These are phyloP conservation scores for Rhinella marina DNA, from an alignment of 2,797 vertebrate genomes.

Conservation along the genomic window DNA sequence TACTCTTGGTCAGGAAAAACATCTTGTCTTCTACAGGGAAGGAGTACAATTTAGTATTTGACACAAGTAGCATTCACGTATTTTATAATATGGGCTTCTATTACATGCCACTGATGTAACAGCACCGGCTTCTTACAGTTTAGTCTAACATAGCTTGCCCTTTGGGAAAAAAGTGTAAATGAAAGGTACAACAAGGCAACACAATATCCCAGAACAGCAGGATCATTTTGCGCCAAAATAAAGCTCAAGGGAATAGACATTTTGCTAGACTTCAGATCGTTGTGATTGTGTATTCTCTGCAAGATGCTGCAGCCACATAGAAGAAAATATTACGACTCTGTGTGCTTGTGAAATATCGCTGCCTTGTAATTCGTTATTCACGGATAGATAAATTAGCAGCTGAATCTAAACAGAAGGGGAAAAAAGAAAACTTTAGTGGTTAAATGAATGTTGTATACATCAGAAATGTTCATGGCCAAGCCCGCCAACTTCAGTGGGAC, in stretches of 20 bases:
- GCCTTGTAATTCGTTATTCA: neutral
- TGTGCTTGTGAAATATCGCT: constrained; percentile 7
- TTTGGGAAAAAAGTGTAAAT: constrained; percentile 11
- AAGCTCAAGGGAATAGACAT: constrained; percentile 14
- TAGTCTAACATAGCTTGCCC: neutral
- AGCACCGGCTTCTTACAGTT: neutral
- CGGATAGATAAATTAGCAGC: neutral
- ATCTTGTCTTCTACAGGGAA: neutral
- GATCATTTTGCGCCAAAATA: constrained; percentile 5
- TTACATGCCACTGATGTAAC: constrained; percentile 18
- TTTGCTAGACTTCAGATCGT: neutral
- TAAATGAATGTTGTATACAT: neutral
- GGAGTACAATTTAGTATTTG: neutral
- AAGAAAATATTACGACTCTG: neutral
- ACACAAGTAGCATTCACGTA: neutral
- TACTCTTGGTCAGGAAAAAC: neutral
- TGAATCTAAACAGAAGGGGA: neutral
- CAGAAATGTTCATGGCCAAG: neutral
- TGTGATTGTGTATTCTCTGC: neutral
- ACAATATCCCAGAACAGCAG: neutral
- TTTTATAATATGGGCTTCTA: neutral
- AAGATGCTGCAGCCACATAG: neutral
- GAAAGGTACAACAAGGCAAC: neutral
- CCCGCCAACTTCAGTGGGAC: too few relatives aligned
- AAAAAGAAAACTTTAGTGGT: neutral